phyloP scores from a whole-genome alignment of 1,140 invertebrate species.

The Eubasilissa regina region DNA sequence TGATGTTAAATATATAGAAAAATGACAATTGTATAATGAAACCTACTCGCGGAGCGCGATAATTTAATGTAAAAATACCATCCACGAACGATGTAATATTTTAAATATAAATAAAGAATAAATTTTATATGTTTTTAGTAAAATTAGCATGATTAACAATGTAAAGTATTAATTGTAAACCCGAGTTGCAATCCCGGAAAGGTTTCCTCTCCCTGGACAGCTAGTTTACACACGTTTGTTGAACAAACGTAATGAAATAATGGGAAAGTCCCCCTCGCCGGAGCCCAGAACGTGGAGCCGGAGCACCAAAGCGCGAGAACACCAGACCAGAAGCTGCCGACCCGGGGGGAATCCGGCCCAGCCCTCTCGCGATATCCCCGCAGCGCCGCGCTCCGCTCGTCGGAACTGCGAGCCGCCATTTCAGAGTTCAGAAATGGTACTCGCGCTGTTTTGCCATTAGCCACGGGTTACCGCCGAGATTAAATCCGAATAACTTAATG shows the following conservation, averaged over 20 bases:
- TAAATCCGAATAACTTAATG: slow-evolving; percentile 58
- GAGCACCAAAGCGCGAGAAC: too few relatives aligned
- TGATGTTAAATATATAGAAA: too few relatives aligned
- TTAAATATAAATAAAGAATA: too few relatives aligned
- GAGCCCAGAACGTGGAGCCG: too few relatives aligned
- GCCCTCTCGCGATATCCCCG: slow-evolving; percentile 1
- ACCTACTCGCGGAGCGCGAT: too few relatives aligned
- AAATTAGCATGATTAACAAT: too few relatives aligned
- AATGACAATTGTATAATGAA: too few relatives aligned
- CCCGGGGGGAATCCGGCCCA: slow-evolving; percentile 32
- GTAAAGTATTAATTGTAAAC: too few relatives aligned
- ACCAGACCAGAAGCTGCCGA: neutral
- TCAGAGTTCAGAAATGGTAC: slow-evolving; percentile 34
- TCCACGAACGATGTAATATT: too few relatives aligned
- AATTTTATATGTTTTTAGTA: too few relatives aligned
- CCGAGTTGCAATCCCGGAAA: neutral
- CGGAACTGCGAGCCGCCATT: slow-evolving; percentile 36
- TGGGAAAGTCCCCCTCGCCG: slow-evolving; percentile 50
- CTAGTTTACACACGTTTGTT: slow-evolving; percentile 57
- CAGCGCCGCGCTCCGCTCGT: slow-evolving; percentile 1
- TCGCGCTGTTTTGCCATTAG: slow-evolving; percentile 48
- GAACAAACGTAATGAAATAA: slow-evolving; percentile 61
- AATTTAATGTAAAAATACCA: too few relatives aligned
- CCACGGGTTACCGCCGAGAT: slow-evolving; percentile 55
- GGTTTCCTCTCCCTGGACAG: slow-evolving; percentile 22